Percentiles rank a stretch among this genome's conserved stretches.
phyloP scores from a whole-genome alignment of 2,888 invertebrate species.

The Heteromurus nitidus region DNA sequence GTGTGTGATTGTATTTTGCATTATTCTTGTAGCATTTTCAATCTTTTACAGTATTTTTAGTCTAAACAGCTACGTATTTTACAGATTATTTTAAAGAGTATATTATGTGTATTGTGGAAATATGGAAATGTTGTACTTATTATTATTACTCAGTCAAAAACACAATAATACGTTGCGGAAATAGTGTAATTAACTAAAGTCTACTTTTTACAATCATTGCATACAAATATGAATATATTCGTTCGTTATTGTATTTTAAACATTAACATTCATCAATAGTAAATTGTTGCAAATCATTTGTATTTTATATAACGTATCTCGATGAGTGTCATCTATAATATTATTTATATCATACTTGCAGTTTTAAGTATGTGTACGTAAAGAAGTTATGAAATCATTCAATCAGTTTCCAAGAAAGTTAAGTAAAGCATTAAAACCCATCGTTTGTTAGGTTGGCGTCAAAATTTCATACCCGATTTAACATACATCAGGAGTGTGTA shows the following conservation, averaged over 20 bases:
- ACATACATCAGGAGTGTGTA: not conserved
- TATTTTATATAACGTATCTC: not conserved
- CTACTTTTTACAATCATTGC: constrained; percentile 34
- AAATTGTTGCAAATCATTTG: constrained; percentile 10
- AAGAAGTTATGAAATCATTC: not conserved
- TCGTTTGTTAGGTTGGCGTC: not conserved
- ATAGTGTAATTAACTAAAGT: constrained; percentile 59
- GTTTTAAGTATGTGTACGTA: not conserved
- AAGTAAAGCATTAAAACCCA: constrained; percentile 5
- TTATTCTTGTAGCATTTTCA: constrained; percentile 16
- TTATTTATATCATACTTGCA: not conserved
- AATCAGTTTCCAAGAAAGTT: constrained; percentile 7
- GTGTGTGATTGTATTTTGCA: constrained; percentile 19
- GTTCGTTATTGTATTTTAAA: constrained; percentile 10
- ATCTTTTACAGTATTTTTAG: not conserved
- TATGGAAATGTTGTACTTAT: constrained; percentile 62
- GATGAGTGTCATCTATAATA: constrained; percentile 32
- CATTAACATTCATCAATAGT: constrained; percentile 9
- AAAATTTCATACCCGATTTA: too few species aligned
- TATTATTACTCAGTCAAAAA: constrained; percentile 65
- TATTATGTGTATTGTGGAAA: constrained; percentile 54
- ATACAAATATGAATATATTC: not conserved
- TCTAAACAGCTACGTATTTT: not conserved
- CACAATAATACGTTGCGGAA: constrained; percentile 63
- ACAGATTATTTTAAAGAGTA: constrained; percentile 22